A percentile compares a stretch with the other conserved stretches of the same genome.
Evolutionary conservation across 2,888 invertebrate species (phyloP).

Genomic region (Coleophora flavipennella): DNA sequence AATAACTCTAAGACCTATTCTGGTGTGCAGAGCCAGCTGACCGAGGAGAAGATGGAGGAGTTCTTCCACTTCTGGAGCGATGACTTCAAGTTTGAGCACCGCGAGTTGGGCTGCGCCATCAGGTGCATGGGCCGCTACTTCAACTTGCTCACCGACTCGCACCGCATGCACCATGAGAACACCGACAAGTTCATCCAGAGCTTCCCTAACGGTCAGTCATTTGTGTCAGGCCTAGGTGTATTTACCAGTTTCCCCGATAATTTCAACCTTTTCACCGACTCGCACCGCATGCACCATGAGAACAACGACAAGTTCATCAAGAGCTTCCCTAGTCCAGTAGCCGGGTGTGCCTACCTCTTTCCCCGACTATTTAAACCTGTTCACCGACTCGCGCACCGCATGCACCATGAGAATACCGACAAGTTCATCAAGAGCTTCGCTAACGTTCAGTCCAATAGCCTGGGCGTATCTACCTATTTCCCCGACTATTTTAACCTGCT

Average conservation of each 20-base stretch:
- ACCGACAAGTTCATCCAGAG: constrained; percentile 50
- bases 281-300: constrained; percentile 55
- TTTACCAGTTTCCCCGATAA: no score
- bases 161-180: constrained; percentile 59
- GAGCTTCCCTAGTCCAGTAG: constrained; percentile 48
- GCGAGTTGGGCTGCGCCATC: constrained; percentile 62
- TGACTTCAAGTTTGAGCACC: constrained; percentile 58
- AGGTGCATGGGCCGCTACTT: constrained; percentile 55
- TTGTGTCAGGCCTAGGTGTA: no score
- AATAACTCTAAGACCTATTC: no score
- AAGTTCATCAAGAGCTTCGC: constrained; percentile 55
- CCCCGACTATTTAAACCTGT: constrained; percentile 60
- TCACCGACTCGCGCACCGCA: constrained; percentile 50
- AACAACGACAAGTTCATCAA: constrained; percentile 54
- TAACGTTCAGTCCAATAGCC: constrained; percentile 35
- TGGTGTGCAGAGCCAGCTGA: constrained; percentile 38
- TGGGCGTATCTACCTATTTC: no score
- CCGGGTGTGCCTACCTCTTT: no score
- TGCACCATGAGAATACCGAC: constrained; percentile 58
- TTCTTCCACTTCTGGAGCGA: constrained; percentile 66
- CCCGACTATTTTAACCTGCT: no score
- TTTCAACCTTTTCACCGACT: constrained; percentile 56
- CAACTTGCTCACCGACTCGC: constrained; percentile 52
- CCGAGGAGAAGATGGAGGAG: constrained; percentile 59
- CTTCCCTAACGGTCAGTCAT: constrained; percentile 48